Evolutionary conservation across 1,140 invertebrate species (phyloP), one percentile per base, ranked within the genome.

Genomic region (Drosophila ogumai): DNA sequence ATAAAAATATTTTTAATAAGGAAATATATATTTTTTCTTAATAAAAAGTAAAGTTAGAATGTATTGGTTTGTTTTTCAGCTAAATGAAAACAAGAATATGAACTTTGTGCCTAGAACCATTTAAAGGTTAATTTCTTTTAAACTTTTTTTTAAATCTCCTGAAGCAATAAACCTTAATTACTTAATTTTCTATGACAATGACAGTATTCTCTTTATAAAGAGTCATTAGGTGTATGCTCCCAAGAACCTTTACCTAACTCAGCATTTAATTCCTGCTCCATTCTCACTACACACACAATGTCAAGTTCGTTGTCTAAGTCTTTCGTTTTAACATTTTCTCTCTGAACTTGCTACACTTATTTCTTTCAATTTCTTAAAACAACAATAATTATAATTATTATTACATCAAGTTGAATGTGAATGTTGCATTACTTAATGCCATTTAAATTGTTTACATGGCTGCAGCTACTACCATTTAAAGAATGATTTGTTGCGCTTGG

Each of bases 401-500:
- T 52, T 69, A 61, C 65, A 64, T 78, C 38, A 64, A 61, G 43
- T 65, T 75, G 32, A 84, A 74, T 71, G 67, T 65, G 64, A 85
- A 74, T 75, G 69, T 75, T 90, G 61, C 78, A 85, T 85, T 81
- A 69, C 75, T 81, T 85, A 88, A 88, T 75, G 67, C 60, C 77
- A 84, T 78, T 87, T 79, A 80, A 75, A 80, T 79, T 85, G 71
- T 63, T 80, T 49, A 64, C 66, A 55, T 76, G 52, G 50, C 61
- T 78, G 49, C 47, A 65, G 36, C 28, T 55, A 31, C 50, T 65
- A 66, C 54, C 73, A 76, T 72, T 84, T 82, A 52, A 64, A 85
- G 85, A 88, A 90, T 79, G 81, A 90, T 90, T 90, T 85, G 85
- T 81, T 85, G 81, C 85, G 85, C 85, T 90, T 80, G 65, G 69